These are phyloP conservation scores for Mirounga angustirostris DNA, from an alignment of 2,113 vertebrate species.

Conservation along the genomic window DNA sequence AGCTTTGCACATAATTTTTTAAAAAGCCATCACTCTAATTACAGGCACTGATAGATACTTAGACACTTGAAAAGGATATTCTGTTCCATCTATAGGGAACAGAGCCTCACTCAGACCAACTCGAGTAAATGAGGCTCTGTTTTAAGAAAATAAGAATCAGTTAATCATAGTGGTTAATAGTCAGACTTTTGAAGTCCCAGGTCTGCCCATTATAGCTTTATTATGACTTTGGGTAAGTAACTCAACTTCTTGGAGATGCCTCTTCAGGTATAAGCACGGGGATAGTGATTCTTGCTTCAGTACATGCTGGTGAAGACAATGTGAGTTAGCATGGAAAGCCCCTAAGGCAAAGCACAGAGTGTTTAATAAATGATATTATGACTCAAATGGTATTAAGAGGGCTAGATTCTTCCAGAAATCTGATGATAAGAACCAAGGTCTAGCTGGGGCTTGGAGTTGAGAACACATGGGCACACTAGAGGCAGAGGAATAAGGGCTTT, in stretches of 20 bases:
- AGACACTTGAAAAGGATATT: not conserved
- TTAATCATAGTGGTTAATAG: not conserved
- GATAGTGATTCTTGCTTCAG: not conserved
- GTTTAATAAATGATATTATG: not conserved
- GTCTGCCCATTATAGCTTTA: not conserved
- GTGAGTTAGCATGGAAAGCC: not conserved
- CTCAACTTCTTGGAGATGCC: not conserved
- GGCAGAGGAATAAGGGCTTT: not conserved
- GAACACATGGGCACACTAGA: not conserved
- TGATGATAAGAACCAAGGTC: not conserved
- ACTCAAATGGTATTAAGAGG: not conserved
- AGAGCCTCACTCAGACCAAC: not conserved
- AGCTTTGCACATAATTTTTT: conserved; percentile 34
- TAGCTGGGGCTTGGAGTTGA: not conserved
- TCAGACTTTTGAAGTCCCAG: not conserved
- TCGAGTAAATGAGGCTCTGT: not conserved
- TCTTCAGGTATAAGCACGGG: not conserved
- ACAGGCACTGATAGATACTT: not conserved
- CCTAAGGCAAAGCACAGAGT: not conserved
- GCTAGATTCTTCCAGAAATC: not conserved
- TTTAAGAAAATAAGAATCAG: conserved; percentile 10
- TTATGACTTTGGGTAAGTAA: not conserved
- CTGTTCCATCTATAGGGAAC: not conserved
- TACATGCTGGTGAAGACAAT: not conserved
- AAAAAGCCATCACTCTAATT: conserved; percentile 36